Evolutionary conservation across 2,113 vertebrate genomes (phyloP).

Genomic region (Otocyon megalotis): DNA sequence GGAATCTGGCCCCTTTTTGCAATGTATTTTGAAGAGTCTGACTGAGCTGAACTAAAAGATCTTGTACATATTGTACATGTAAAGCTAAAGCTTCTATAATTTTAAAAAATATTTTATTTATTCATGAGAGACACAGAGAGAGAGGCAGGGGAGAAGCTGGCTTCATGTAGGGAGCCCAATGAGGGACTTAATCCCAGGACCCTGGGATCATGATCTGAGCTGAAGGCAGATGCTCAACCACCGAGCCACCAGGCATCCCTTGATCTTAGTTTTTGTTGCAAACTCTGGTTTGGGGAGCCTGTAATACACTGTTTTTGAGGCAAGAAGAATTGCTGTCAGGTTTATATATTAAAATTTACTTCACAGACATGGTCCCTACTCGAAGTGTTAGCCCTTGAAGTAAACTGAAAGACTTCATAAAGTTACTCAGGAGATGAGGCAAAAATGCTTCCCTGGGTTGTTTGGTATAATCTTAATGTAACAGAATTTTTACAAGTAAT

Average conservation of each 20-base stretch:
- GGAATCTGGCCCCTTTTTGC: background rate
- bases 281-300: background rate
- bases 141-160: too few species aligned
- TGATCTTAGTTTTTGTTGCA: background rate
- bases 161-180: too few species aligned
- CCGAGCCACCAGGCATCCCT: too few species aligned
- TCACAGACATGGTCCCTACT: background rate
- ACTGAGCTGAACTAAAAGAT: background rate
- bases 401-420: background rate
- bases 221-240: too few species aligned
- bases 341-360: slow-evolving; percentile 30
- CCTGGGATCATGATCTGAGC: too few species aligned
- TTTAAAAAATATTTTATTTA: too few species aligned
- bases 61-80: background rate
- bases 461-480: background rate
- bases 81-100: background rate
- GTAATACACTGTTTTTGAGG: background rate
- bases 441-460: background rate
- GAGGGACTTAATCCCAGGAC: too few species aligned
- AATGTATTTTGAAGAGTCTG: background rate
- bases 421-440: background rate
- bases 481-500: background rate
- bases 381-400: background rate
- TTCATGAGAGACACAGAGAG: too few species aligned
- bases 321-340: background rate